Conservation (phyloP, 2,888 invertebrate genomes). For the Morpho helenor region DNA sequence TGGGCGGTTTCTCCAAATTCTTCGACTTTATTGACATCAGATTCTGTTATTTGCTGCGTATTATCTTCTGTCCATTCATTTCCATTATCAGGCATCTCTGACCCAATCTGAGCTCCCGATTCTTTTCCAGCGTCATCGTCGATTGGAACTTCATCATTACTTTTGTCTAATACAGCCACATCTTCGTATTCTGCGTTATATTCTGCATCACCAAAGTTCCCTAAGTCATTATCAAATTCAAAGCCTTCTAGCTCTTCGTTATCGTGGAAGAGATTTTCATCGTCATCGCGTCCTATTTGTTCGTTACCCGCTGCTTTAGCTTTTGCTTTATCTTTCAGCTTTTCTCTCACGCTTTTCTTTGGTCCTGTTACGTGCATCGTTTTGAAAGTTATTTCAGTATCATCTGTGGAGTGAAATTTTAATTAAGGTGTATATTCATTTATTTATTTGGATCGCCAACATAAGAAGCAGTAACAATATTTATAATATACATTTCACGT, state of each 20-base stretch:
- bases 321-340: neutral
- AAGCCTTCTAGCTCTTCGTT: constrained; percentile 4
- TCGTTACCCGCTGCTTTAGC: neutral
- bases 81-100: neutral
- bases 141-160: constrained; percentile 12
- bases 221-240: neutral
- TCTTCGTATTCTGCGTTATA: constrained; percentile 10
- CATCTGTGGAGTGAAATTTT: neutral
- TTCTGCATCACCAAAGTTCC: neutral
- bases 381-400: neutral
- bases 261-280: neutral
- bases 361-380: constrained; percentile 5
- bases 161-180: constrained; percentile 7
- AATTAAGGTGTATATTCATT: neutral
- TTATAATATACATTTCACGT: too few relatives aligned
- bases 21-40: constrained; percentile 12
- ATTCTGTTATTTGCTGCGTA: neutral
- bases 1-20: neutral
- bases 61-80: neutral
- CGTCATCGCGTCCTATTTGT: neutral
- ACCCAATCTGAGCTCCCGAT: neutral
- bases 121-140: constrained; percentile 7
- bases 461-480: too few relatives aligned
- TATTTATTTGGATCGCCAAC: too few relatives aligned
- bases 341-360: neutral